Conservation (phyloP, 2,113 vertebrate genomes). For the Aleadryas rufinucha region DNA sequence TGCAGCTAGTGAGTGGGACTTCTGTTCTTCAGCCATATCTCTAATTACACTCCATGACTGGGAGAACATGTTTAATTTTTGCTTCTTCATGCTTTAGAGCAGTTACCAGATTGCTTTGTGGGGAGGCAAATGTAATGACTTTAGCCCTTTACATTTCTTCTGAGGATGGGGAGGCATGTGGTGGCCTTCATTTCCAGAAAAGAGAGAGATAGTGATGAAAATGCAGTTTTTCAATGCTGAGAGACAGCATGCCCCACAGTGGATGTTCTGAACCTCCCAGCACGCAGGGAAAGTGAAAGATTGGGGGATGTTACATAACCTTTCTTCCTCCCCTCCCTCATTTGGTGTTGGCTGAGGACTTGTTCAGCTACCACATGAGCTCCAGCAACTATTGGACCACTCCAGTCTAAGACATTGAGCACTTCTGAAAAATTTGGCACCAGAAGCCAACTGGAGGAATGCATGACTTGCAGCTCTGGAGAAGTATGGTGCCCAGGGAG, state of each 20-base stretch:
- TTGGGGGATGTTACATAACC: not conserved
- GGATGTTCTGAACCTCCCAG: not conserved
- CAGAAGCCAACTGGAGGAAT: not conserved
- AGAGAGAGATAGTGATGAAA: not conserved
- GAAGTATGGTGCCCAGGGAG: not conserved
- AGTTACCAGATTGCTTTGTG: not conserved
- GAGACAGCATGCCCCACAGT: accelerated
- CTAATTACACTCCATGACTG: not conserved
- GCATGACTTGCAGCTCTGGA: not conserved
- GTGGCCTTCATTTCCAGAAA: not conserved
- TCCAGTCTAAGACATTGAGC: not conserved
- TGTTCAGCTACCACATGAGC: not conserved
- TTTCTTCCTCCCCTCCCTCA: not conserved
- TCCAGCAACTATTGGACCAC: not conserved
- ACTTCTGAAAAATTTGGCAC: not conserved
- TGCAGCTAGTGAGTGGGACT: not conserved
- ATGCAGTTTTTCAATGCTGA: not conserved
- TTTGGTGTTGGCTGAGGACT: not conserved
- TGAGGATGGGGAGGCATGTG: not conserved
- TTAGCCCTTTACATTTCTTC: not conserved
- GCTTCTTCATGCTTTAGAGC: not conserved
- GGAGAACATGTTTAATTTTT: not conserved
- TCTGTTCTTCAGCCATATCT: not conserved
- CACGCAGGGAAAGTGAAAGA: not conserved
- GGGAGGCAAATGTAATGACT: not conserved